These are phyloP conservation scores for Neosilurus hyrtlii DNA, from an alignment of 2,797 vertebrate genomes.

Conservation along the genomic window DNA sequence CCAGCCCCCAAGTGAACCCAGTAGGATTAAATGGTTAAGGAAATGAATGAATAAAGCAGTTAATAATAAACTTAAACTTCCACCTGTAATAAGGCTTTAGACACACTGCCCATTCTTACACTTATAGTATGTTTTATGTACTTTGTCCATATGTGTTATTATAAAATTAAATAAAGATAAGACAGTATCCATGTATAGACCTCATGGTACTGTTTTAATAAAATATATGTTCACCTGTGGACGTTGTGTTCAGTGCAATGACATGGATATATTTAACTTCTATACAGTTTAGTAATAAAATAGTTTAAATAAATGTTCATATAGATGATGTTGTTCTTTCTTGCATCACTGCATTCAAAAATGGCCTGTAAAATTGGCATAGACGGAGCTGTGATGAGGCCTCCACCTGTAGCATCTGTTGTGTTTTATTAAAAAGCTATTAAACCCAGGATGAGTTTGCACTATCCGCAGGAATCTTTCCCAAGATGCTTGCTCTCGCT, in stretches of 20 bases:
- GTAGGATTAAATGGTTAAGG: too few species aligned
- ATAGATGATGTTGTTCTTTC: background rate
- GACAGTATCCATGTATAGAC: background rate
- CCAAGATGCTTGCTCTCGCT: background rate
- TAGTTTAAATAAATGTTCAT: background rate
- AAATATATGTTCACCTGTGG: background rate
- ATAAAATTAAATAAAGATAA: background rate
- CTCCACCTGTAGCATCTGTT: constrained; percentile 53
- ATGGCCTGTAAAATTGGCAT: constrained; percentile 2
- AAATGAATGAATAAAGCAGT: too few species aligned
- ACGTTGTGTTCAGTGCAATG: background rate
- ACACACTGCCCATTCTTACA: background rate
- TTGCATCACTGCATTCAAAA: background rate
- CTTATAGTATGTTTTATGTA: background rate
- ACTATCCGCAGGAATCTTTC: constrained; percentile 29
- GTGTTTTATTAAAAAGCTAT: constrained; percentile 62
- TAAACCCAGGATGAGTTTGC: constrained; percentile 45
- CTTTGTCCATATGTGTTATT: background rate
- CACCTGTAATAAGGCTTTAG: background rate
- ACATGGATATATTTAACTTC: background rate
- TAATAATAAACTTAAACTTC: too few species aligned
- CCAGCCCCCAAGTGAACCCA: too few species aligned
- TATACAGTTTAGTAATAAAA: background rate
- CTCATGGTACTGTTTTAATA: background rate
- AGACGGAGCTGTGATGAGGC: constrained; percentile 14